Conservation (phyloP, 2,113 vertebrate species). For the Cichladusa arquata region DNA sequence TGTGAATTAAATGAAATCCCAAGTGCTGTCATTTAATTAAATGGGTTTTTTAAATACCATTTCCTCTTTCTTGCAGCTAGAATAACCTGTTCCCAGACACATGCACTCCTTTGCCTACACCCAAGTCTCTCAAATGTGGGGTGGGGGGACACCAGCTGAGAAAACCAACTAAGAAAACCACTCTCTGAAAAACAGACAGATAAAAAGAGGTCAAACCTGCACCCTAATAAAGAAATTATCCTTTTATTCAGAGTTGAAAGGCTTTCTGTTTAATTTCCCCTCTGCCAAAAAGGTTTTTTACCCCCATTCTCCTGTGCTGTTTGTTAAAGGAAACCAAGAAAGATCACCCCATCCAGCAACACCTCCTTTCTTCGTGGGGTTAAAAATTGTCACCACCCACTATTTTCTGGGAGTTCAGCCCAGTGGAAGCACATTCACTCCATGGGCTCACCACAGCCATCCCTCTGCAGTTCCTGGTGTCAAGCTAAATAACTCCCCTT, state of each 20-base stretch:
- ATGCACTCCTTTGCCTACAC: background rate
- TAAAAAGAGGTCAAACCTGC: background rate
- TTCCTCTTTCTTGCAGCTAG: slow-evolving; percentile 37
- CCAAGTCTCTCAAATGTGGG: background rate
- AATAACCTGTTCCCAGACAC: background rate
- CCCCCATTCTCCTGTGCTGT: fast-evolving
- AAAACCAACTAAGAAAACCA: background rate
- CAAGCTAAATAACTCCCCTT: background rate
- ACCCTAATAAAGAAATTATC: background rate
- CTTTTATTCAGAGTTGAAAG: background rate
- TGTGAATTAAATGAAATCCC: slow-evolving; percentile 52
- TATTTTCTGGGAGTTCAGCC: background rate
- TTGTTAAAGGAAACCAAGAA: background rate
- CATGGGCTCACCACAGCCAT: background rate
- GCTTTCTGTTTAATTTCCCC: background rate
- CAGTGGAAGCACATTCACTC: background rate
- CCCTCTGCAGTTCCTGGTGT: background rate
- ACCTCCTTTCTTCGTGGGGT: background rate
- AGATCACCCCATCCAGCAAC: background rate
- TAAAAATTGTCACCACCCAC: background rate
- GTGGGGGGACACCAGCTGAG: background rate
- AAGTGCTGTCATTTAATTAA: slow-evolving; percentile 67
- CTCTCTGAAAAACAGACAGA: background rate
- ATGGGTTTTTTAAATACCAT: slow-evolving; percentile 32
- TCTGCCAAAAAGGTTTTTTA: background rate